Percentiles rank a stretch among this genome's conserved stretches.
These are phyloP conservation scores for Drosophila arizonae DNA, from an alignment of 1,140 invertebrate species.

Conservation along the genomic window DNA sequence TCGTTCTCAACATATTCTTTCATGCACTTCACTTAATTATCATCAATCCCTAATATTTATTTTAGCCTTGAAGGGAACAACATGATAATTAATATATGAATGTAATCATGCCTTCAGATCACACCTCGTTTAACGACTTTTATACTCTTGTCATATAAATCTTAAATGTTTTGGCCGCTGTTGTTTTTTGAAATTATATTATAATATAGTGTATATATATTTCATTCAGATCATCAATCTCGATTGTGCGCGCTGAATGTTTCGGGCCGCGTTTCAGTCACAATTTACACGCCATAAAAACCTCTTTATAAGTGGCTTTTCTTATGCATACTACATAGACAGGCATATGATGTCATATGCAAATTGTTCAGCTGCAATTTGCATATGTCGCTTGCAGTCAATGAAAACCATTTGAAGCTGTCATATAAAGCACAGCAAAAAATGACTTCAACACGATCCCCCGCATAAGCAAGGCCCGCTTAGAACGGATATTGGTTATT, in stretches of 20 bases:
- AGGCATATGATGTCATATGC: constrained; percentile 68
- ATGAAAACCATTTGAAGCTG: constrained; percentile 68
- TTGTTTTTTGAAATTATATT: not conserved
- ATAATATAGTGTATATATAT: not conserved
- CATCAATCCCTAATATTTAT: constrained; percentile 30
- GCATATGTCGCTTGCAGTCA: constrained; percentile 61
- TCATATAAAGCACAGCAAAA: constrained; percentile 18
- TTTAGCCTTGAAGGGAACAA: no score
- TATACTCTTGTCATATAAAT: no score
- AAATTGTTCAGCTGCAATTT: constrained; percentile 54
- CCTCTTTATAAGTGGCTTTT: constrained; percentile 19
- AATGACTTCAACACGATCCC: constrained; percentile 48
- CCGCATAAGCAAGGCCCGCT: constrained; percentile 35
- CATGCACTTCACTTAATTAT: constrained; percentile 3
- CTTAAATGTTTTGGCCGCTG: not conserved
- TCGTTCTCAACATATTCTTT: not conserved
- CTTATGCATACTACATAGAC: constrained; percentile 2
- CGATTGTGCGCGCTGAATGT: constrained; percentile 24
- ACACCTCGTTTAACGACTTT: no score
- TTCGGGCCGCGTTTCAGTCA: constrained; percentile 25
- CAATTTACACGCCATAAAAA: constrained; percentile 7
- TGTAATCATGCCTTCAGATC: no score
- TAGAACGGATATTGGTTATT: constrained; percentile 60
- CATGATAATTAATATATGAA: no score
- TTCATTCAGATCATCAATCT: constrained; percentile 35